These are phyloP conservation scores for Sternarchorhynchus goeldii DNA, from an alignment of 2,797 vertebrate genomes.

Conservation along the genomic window DNA sequence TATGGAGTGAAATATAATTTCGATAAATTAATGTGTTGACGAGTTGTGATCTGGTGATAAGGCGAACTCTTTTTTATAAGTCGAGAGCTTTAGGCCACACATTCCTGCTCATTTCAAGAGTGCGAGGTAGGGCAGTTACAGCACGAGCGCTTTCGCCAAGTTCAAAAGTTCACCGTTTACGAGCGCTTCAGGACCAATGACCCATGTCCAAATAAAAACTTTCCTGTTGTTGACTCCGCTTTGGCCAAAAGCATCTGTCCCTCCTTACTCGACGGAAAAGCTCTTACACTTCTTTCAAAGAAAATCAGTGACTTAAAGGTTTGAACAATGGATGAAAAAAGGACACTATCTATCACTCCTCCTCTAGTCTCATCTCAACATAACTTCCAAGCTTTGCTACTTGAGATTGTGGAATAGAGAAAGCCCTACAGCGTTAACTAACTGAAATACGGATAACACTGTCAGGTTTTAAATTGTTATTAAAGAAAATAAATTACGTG, in stretches of 20 bases:
- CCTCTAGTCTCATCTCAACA: neutral
- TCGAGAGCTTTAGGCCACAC: conserved; percentile 14
- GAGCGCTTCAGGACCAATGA: conserved; percentile 42
- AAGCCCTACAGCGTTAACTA: too few relatives aligned
- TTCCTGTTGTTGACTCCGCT: conserved; percentile 40
- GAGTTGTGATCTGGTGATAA: neutral
- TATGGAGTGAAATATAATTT: too few relatives aligned
- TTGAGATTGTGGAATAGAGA: too few relatives aligned
- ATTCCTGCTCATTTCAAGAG: conserved; percentile 33
- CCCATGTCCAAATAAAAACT: conserved; percentile 45
- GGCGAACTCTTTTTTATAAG: neutral
- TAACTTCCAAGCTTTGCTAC: too few relatives aligned
- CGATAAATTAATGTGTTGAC: too few relatives aligned
- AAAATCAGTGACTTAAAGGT: neutral
- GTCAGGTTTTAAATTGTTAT: too few relatives aligned
- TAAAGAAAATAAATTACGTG: too few relatives aligned
- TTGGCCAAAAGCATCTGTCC: neutral
- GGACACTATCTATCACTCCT: neutral
- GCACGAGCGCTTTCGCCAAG: conserved; percentile 43
- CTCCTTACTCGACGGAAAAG: neutral
- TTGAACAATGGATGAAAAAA: neutral
- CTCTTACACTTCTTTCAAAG: neutral
- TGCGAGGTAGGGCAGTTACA: conserved; percentile 33
- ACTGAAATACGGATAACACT: too few relatives aligned
- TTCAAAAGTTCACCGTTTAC: conserved; percentile 58